Conservation (phyloP, 2,797 vertebrate genomes). For the Smutsia temminckii region DNA sequence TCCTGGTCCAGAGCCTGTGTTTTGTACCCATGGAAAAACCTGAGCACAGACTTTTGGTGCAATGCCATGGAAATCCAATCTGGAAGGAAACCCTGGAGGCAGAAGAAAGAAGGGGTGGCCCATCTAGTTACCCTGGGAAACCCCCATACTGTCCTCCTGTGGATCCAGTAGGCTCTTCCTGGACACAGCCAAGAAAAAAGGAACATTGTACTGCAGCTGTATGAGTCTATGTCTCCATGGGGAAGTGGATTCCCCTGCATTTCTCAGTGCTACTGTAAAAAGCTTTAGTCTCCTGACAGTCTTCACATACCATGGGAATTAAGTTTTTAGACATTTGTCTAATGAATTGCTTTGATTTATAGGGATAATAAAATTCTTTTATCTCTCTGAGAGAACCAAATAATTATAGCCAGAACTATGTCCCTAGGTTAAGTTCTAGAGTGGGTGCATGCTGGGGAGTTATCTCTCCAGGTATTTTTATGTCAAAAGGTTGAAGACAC, state of each 20-base stretch:
- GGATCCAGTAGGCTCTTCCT: not conserved
- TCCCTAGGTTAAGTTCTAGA: not conserved
- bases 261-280: not conserved
- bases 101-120: conserved; percentile 69
- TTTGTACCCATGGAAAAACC: conserved; percentile 36
- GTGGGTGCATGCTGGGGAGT: not conserved
- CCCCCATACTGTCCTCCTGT: not conserved
- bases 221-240: not conserved
- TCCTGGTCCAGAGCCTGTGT: conserved; percentile 84
- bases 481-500: not conserved
- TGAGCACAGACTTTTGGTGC: conserved; percentile 77
- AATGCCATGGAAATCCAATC: conserved; percentile 74
- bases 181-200: not conserved
- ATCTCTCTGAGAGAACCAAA: not conserved
- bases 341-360: not conserved
- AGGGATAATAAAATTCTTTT: not conserved
- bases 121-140: not conserved
- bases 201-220: not conserved
- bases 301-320: not conserved
- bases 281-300: not conserved
- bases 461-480: not conserved
- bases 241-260: not conserved
- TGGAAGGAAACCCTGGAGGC: conserved; percentile 62
- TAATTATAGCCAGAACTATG: not conserved
- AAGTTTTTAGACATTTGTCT: not conserved